Evolutionary conservation across 2,797 vertebrate species (phyloP).

Genomic region (Sebastes dallii): DNA sequence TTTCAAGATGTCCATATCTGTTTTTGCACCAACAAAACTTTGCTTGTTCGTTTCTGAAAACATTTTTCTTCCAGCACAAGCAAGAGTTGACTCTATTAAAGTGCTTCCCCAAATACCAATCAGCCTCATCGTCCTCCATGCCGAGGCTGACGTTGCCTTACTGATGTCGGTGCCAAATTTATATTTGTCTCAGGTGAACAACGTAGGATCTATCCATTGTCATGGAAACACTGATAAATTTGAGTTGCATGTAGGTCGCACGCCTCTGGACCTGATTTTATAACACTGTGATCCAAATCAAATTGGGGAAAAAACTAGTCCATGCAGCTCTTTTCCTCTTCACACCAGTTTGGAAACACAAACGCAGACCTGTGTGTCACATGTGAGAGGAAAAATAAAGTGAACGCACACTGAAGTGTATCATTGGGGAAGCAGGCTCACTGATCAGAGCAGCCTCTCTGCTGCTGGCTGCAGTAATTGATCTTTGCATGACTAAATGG

Average conservation of each 20-base stretch:
- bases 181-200: conserved; percentile 47
- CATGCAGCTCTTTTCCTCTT: not conserved
- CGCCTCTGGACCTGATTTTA: conserved; percentile 47
- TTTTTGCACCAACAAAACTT: not conserved
- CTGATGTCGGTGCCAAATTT: conserved; percentile 30
- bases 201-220: conserved; percentile 46
- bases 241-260: conserved; percentile 56
- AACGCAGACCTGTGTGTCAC: not conserved
- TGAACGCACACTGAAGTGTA: not conserved
- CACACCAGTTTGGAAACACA: not conserved
- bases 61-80: not conserved
- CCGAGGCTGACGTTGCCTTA: conserved; percentile 12
- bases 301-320: not conserved
- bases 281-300: conserved; percentile 31
- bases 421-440: conserved; percentile 14
- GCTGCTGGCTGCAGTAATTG: conserved; percentile 57
- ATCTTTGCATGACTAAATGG: conserved; percentile 76
- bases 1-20: not conserved
- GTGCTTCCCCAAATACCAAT: conserved; percentile 17
- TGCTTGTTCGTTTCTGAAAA: not conserved
- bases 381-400: not conserved
- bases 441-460: conserved; percentile 26
- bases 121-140: conserved; percentile 21
- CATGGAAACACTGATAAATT: conserved; percentile 61
- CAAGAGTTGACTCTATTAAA: not conserved